Conservation (phyloP, 2,888 invertebrate genomes). For the Acleris laterana region DNA sequence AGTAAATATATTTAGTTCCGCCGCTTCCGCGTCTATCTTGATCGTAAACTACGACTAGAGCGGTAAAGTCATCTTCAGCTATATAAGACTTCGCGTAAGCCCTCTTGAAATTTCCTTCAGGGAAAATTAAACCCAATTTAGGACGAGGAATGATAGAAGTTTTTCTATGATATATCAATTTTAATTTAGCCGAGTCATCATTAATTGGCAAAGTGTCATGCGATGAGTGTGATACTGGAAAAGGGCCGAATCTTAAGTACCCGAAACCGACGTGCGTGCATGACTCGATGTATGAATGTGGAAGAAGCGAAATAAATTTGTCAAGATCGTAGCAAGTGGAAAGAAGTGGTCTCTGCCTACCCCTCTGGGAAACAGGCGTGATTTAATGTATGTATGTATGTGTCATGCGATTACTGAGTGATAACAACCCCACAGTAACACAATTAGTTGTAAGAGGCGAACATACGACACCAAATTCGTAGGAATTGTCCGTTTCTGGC, state of each 20-base stretch:
- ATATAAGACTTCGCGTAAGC: background rate
- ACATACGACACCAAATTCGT: constrained; percentile 1
- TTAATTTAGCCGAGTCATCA: constrained; percentile 19
- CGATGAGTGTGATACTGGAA: no score
- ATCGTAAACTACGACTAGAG: background rate
- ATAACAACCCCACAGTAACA: constrained; percentile 19
- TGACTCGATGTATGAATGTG: no score
- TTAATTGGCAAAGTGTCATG: constrained; percentile 17
- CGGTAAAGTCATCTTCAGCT: background rate
- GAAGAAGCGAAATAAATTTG: no score
- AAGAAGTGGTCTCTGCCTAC: no score
- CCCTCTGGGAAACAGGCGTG: no score
- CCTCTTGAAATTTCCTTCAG: background rate
- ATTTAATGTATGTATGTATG: no score
- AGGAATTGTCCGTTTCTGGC: constrained; percentile 8
- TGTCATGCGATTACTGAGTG: constrained; percentile 23
- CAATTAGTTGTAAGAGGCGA: constrained; percentile 11
- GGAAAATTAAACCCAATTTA: constrained; percentile 21
- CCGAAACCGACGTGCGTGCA: no score
- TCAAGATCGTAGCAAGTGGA: no score
- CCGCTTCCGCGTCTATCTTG: background rate
- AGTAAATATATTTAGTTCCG: background rate
- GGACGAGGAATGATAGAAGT: background rate
- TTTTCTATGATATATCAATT: constrained; percentile 29
- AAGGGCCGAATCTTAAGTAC: no score